phyloP scores from a whole-genome alignment of 1,140 invertebrate species.

The Scaptomyza graminum region DNA sequence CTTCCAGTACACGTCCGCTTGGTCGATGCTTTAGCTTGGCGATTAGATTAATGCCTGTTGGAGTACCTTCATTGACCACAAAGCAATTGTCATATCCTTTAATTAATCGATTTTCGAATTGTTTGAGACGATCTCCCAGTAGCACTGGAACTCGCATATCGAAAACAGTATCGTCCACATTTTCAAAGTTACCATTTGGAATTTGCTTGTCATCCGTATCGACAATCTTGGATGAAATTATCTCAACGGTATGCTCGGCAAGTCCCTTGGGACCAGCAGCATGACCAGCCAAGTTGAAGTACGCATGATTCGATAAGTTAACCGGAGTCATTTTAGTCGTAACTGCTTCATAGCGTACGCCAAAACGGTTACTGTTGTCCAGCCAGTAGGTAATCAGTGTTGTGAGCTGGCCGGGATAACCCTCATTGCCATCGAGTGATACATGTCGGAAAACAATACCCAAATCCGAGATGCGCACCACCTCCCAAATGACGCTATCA shows the following conservation, averaged over 20 bases:
- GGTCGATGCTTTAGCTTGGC: conserved; percentile 87
- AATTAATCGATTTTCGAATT: conserved; percentile 63
- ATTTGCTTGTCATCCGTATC: conserved; percentile 89
- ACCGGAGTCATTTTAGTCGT: conserved; percentile 92
- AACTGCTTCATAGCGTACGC: conserved; percentile 89
- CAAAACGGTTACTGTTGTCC: conserved; percentile 88
- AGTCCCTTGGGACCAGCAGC: conserved; percentile 85
- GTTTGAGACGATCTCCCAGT: conserved; percentile 84
- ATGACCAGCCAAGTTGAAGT: conserved; percentile 96
- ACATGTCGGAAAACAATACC: conserved; percentile 88
- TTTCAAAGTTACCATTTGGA: conserved; percentile 90
- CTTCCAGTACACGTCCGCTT: conserved; percentile 89
- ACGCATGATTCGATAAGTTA: conserved; percentile 96
- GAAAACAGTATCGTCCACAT: conserved; percentile 87
- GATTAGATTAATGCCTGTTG: conserved; percentile 29
- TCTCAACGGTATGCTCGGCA: conserved; percentile 89
- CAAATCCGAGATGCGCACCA: conserved; percentile 83
- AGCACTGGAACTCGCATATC: conserved; percentile 88
- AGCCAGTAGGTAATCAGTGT: conserved; percentile 89
- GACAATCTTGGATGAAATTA: conserved; percentile 91
- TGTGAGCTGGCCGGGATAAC: conserved; percentile 90
- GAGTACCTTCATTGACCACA: conserved; percentile 84
- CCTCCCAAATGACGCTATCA: conserved; percentile 90
- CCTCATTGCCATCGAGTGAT: conserved; percentile 93
- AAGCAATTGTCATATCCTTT: conserved; percentile 92